These are phyloP conservation scores for Diachrysia chrysitis DNA, from an alignment of 2,888 invertebrate genomes.

Conservation along the genomic window DNA sequence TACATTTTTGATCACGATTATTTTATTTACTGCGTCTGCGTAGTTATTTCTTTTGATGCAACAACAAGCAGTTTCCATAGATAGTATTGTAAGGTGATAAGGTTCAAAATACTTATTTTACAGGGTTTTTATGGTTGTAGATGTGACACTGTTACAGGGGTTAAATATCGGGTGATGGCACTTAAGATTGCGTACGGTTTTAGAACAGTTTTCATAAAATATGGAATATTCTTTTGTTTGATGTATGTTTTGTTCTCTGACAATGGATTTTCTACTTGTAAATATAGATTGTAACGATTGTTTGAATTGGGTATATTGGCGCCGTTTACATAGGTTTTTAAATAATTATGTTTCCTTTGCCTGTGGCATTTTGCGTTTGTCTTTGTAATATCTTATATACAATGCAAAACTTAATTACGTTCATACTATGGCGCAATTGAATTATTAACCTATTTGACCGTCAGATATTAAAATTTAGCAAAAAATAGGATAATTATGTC, in stretches of 20 bases:
- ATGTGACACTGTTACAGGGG: slow-evolving; percentile 37
- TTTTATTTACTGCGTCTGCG: slow-evolving; percentile 20
- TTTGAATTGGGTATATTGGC: neutral
- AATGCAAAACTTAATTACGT: too few species aligned
- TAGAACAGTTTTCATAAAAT: slow-evolving; percentile 36
- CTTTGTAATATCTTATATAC: neutral
- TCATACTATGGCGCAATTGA: neutral
- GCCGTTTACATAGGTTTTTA: neutral
- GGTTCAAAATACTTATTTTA: slow-evolving; percentile 10
- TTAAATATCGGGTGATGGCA: slow-evolving; percentile 56
- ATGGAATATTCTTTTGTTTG: slow-evolving; percentile 25
- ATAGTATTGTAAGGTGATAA: slow-evolving; percentile 13
- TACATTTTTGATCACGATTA: slow-evolving; percentile 39
- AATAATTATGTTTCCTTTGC: neutral
- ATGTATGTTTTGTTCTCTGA: neutral
- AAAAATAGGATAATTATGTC: neutral
- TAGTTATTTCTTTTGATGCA: slow-evolving; percentile 14
- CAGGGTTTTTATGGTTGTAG: neutral
- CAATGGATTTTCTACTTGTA: neutral
- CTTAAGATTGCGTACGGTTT: slow-evolving; percentile 40
- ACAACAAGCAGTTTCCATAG: neutral
- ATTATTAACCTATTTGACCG: neutral
- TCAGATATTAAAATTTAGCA: neutral
- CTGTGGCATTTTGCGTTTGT: neutral
- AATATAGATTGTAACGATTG: neutral